Conservation (phyloP, 2,888 invertebrate genomes). For the Salticus scenicus region DNA sequence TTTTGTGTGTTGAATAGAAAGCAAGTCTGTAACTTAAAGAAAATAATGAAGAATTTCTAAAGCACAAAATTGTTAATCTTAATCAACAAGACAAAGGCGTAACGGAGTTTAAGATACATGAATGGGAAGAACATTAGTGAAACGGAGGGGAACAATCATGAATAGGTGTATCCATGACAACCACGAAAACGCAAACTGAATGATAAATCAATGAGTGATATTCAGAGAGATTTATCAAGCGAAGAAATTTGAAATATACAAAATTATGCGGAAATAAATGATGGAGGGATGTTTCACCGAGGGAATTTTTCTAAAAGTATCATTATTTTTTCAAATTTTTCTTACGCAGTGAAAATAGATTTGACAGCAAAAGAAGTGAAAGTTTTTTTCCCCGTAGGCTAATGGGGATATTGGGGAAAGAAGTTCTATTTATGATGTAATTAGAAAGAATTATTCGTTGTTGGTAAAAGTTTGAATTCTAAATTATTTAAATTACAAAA, state of each 20-base stretch:
- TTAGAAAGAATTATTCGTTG: too few species aligned
- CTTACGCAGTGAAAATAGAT: not conserved
- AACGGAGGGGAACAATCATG: not conserved
- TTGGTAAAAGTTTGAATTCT: too few species aligned
- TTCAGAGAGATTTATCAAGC: not conserved
- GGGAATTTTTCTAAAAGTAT: not conserved
- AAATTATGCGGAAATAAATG: not conserved
- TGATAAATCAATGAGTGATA: not conserved
- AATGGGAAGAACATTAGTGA: not conserved
- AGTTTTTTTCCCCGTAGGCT: not conserved
- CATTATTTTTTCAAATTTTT: not conserved
- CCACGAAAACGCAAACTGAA: not conserved
- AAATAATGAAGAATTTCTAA: not conserved
- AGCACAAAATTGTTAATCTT: constrained; percentile 27
- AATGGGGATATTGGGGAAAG: too few species aligned
- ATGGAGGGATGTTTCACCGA: not conserved
- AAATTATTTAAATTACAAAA: too few species aligned
- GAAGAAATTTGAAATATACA: not conserved
- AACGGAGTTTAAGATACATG: constrained; percentile 7
- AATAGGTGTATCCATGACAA: not conserved
- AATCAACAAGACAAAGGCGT: constrained; percentile 46
- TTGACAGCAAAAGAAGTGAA: not conserved
- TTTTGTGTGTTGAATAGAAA: too few species aligned
- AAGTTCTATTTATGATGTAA: too few species aligned
- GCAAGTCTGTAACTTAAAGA: too few species aligned